Evolutionary conservation across 2,888 invertebrate species (phyloP).

Genomic region (Cartodere bifasciata): DNA sequence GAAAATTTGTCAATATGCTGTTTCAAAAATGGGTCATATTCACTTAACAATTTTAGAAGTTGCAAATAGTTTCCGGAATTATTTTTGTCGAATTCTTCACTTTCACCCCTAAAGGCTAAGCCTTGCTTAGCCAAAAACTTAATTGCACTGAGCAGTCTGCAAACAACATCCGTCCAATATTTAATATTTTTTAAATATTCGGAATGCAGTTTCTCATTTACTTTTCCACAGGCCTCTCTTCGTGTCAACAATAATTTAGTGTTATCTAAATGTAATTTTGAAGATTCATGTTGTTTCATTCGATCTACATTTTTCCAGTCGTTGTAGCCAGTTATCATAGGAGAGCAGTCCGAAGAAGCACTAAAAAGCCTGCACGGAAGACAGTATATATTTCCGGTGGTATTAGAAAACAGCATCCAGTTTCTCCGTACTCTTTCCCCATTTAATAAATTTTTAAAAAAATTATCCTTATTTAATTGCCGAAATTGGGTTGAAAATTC

Average conservation of each 20-base stretch:
- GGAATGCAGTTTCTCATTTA: constrained; percentile 2
- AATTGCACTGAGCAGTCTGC: constrained; percentile 16
- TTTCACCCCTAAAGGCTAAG: constrained; percentile 16
- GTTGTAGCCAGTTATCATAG: constrained; percentile 3
- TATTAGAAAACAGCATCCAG: constrained; percentile 4
- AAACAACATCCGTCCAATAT: constrained; percentile 19
- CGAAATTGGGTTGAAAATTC: neutral
- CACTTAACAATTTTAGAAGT: neutral
- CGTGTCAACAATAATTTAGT: constrained; percentile 3
- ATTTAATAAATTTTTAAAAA: constrained; percentile 2
- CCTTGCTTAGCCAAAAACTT: constrained; percentile 16
- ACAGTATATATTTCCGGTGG: constrained; percentile 1
- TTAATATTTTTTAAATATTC: constrained; percentile 11
- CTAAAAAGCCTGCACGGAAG: constrained; percentile 2
- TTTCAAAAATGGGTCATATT: constrained; percentile 5
- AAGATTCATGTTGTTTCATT: constrained; percentile 4
- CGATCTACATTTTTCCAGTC: constrained; percentile 4
- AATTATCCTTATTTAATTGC: constrained; percentile 1
- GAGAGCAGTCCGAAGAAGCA: constrained; percentile 4
- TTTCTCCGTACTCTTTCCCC: constrained; percentile 3
- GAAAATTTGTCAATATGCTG: constrained; percentile 5
- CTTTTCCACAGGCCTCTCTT: constrained; percentile 2
- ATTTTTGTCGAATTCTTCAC: constrained; percentile 17
- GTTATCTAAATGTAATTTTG: constrained; percentile 3
- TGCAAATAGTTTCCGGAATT: constrained; percentile 1